These are phyloP conservation scores for Coracopsis vasa DNA, from an alignment of 2,113 vertebrate species.

Conservation along the genomic window DNA sequence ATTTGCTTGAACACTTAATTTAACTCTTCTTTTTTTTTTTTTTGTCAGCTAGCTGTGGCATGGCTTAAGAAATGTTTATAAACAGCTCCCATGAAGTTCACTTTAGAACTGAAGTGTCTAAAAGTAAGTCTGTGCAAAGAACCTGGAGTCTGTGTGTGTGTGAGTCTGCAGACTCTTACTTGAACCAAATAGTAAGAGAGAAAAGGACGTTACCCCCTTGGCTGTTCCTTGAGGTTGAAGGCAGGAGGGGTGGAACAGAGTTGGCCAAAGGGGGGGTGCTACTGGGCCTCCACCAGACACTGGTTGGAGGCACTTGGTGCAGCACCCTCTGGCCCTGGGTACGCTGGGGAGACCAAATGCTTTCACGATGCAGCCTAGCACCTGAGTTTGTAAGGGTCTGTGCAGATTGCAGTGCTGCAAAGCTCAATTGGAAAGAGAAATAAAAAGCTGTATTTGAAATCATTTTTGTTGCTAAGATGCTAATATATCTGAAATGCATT, in stretches of 20 bases:
- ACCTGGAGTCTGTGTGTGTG: neutral
- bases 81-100: neutral
- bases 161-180: neutral
- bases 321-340: neutral
- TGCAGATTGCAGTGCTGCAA: neutral
- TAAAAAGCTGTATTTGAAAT: neutral
- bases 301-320: neutral
- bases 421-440: neutral
- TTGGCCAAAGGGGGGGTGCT: conserved; percentile 34
- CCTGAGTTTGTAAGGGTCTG: neutral
- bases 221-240: neutral
- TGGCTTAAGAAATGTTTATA: neutral
- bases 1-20: neutral
- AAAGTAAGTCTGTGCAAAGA: neutral
- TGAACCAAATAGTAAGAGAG: neutral
- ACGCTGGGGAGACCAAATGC: neutral
- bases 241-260: conserved; percentile 6
- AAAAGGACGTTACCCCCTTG: neutral
- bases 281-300: neutral
- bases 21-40: neutral
- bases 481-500: neutral
- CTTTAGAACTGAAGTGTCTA: neutral
- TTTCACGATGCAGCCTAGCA: neutral
- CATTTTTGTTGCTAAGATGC: neutral
- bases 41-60: neutral